Conservation (phyloP, 2,797 vertebrate species). For the Microctenopoma stevenorrisi region DNA sequence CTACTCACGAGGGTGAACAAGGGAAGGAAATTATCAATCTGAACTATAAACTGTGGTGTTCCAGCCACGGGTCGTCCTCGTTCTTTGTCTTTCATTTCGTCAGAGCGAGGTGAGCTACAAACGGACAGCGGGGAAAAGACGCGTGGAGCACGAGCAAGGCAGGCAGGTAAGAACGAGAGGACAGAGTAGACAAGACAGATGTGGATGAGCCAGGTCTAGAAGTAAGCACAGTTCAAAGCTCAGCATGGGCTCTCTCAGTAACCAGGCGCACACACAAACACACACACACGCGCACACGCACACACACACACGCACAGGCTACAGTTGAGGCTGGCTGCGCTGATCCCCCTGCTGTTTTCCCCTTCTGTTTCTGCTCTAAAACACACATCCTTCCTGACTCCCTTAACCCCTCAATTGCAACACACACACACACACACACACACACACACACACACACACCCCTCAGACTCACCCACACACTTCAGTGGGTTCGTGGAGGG, state of each 20-base stretch:
- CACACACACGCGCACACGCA: conserved; percentile 22
- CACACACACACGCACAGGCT: conserved; percentile 46
- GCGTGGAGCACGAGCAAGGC: conserved; percentile 13
- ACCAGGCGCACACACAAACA: conserved; percentile 28
- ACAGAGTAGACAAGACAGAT: conserved; percentile 36
- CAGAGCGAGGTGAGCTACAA: conserved; percentile 25
- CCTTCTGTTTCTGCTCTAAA: conserved; percentile 78
- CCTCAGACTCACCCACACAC: conserved; percentile 23
- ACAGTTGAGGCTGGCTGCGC: conserved; percentile 65
- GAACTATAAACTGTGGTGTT: too few relatives aligned
- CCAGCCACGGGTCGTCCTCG: conserved; percentile 22
- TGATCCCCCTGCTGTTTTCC: conserved; percentile 67
- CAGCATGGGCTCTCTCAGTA: conserved; percentile 57
- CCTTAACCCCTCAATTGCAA: conserved; percentile 53
- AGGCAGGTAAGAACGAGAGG: conserved; percentile 8
- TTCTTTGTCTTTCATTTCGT: conserved; percentile 37
- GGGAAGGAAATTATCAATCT: too few relatives aligned
- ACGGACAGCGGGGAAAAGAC: conserved; percentile 28
- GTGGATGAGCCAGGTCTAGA: conserved; percentile 59
- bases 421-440: conserved; percentile 21
- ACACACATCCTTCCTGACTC: conserved; percentile 67
- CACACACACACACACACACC: background rate
- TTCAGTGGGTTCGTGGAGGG: conserved; percentile 41
- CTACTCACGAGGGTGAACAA: too few relatives aligned
- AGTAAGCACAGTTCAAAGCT: conserved; percentile 71